Conservation (phyloP, 2,113 vertebrate species). For the Channa argus region DNA sequence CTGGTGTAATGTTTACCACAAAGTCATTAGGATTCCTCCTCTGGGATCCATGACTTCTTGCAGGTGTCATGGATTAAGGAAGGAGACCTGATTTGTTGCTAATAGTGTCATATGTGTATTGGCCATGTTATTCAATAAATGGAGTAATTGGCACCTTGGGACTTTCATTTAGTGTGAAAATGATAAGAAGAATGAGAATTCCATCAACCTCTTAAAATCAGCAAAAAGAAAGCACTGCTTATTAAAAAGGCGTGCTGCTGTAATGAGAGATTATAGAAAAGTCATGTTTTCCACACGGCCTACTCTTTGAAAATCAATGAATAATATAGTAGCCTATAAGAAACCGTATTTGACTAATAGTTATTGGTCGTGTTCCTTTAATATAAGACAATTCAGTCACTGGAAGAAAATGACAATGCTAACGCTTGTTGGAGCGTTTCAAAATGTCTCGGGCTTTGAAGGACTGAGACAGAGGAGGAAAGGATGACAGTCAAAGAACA, state of each 20-base stretch:
- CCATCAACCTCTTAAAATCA: slow-evolving; percentile 39
- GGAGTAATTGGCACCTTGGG: slow-evolving; percentile 38
- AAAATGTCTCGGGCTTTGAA: slow-evolving; percentile 34
- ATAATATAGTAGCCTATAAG: slow-evolving; percentile 40
- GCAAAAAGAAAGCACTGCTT: slow-evolving; percentile 30
- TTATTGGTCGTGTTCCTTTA: slow-evolving; percentile 23
- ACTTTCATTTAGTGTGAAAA: slow-evolving; percentile 24
- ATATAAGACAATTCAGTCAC: slow-evolving; percentile 47
- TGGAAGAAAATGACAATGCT: slow-evolving; percentile 35
- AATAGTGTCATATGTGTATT: not conserved
- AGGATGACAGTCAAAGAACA: not conserved
- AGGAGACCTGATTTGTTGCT: not conserved
- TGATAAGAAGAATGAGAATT: slow-evolving; percentile 11
- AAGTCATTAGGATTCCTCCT: not conserved
- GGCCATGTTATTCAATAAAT: slow-evolving; percentile 29
- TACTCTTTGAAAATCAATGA: slow-evolving; percentile 47
- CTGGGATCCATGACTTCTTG: too few species aligned
- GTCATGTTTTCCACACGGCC: slow-evolving; percentile 25
- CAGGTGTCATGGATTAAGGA: too few species aligned
- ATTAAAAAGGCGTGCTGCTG: slow-evolving; percentile 29
- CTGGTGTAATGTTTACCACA: not conserved
- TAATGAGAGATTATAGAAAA: slow-evolving; percentile 26
- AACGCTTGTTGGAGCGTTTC: not conserved
- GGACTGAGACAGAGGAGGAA: slow-evolving; percentile 10
- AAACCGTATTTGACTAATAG: slow-evolving; percentile 51